These are phyloP conservation scores for Brachionus sp. DNA, from an alignment of 1,140 invertebrate species.

Conservation along the genomic window DNA sequence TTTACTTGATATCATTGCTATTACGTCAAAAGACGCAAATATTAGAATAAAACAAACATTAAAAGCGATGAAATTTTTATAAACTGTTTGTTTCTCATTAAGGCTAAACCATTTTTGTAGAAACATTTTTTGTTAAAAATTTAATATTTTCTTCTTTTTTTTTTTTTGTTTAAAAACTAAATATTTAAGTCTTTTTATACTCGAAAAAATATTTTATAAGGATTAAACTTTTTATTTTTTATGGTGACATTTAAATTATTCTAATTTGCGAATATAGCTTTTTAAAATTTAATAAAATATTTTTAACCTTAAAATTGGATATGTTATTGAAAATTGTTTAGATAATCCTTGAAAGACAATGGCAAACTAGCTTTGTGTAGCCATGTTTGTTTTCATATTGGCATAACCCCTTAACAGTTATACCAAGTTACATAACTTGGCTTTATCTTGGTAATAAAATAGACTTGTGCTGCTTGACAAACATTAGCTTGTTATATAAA, in stretches of 20 bases:
- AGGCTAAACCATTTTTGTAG: not conserved
- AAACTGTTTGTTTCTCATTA: constrained; percentile 21
- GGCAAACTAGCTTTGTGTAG: too few species aligned
- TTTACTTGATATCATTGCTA: constrained; percentile 44
- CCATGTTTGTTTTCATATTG: not conserved
- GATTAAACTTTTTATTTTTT: not conserved
- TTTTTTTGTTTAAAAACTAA: too few species aligned
- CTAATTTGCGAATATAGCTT: not conserved
- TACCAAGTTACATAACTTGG: not conserved
- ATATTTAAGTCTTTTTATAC: not conserved
- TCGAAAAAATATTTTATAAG: not conserved
- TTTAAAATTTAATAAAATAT: not conserved
- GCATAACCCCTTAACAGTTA: not conserved
- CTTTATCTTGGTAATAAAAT: too few species aligned
- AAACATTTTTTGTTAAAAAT: not conserved
- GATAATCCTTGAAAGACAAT: not conserved
- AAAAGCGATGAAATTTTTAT: constrained; percentile 43
- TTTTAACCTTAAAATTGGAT: constrained; percentile 10
- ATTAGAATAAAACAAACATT: constrained; percentile 32
- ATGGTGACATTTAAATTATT: not conserved
- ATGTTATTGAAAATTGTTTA: not conserved
- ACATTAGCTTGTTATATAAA: not conserved
- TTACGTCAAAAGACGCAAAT: constrained; percentile 30
- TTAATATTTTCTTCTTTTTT: not conserved
- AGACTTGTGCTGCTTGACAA: not conserved